These are phyloP conservation scores for Danio jaintianensis DNA, from an alignment of 2,797 vertebrate species.

Conservation along the genomic window DNA sequence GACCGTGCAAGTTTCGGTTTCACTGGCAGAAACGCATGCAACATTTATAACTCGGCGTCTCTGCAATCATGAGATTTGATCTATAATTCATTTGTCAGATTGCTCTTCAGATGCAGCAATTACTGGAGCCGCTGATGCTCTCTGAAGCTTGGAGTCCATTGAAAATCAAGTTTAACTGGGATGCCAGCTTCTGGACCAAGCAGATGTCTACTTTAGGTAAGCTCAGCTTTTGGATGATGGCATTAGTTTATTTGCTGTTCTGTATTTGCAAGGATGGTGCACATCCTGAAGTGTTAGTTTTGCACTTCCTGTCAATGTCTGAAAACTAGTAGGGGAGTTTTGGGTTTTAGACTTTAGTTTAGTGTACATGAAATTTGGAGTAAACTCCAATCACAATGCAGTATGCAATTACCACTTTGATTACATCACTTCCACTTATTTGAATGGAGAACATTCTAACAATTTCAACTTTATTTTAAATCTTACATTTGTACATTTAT, in stretches of 20 bases:
- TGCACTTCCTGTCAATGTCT: not conserved
- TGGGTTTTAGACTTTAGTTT: no score
- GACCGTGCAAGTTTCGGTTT: slow-evolving; percentile 23
- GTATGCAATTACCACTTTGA: not conserved
- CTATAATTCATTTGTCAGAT: slow-evolving; percentile 78
- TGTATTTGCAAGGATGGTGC: not conserved
- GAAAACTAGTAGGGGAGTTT: not conserved
- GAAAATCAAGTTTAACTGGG: slow-evolving; percentile 97
- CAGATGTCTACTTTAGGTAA: slow-evolving; percentile 92
- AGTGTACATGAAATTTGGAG: not conserved
- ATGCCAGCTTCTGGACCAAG: slow-evolving; percentile 96
- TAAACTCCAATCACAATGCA: not conserved
- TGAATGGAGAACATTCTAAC: not conserved
- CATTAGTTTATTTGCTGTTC: not conserved
- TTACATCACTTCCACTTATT: not conserved
- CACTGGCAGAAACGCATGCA: slow-evolving; percentile 36
- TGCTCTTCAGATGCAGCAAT: slow-evolving; percentile 94
- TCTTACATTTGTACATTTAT: not conserved
- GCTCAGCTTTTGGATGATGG: not conserved
- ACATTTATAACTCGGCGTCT: slow-evolving; percentile 31
- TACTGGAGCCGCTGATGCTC: slow-evolving; percentile 87
- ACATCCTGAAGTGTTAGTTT: not conserved
- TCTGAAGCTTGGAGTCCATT: slow-evolving; percentile 84
- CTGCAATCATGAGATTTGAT: slow-evolving; percentile 38
- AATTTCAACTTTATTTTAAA: not conserved